Conservation (phyloP, 2,797 vertebrate genomes). For the Potorous gilbertii region DNA sequence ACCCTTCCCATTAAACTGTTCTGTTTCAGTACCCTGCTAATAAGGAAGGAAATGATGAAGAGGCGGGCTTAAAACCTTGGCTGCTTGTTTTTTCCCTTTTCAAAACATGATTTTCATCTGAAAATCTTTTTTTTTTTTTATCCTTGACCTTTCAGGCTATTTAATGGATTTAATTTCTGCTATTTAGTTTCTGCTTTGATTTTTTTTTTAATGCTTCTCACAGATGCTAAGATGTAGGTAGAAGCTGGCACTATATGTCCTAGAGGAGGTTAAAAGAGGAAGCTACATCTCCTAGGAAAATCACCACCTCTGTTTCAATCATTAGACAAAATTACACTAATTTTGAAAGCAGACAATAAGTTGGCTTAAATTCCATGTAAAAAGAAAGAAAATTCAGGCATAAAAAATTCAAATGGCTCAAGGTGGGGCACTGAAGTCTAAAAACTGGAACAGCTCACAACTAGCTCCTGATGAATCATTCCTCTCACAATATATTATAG, state of each 20-base stretch:
- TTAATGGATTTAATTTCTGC: not conserved
- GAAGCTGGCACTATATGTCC: slow-evolving; percentile 14
- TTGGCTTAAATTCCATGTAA: slow-evolving; percentile 10
- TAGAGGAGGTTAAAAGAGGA: slow-evolving; percentile 31
- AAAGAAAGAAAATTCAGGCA: not conserved
- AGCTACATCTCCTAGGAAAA: not conserved
- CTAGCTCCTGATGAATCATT: not conserved
- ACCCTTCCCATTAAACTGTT: not conserved
- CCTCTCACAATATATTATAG: not conserved
- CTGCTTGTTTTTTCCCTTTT: not conserved
- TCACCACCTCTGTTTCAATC: not conserved
- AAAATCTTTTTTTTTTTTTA: slow-evolving; percentile 30
- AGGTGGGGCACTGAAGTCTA: not conserved
- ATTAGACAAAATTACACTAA: slow-evolving; percentile 4
- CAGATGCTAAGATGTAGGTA: not conserved
- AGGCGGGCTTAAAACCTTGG: not conserved
- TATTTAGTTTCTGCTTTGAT: slow-evolving; percentile 42
- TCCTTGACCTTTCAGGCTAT: slow-evolving; percentile 26
- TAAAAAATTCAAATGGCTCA: not conserved
- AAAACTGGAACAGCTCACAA: not conserved
- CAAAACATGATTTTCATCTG: slow-evolving; percentile 44
- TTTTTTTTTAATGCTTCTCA: slow-evolving; percentile 17
- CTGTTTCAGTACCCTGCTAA: no score
- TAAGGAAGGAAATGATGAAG: slow-evolving; percentile 9
- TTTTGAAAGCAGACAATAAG: not conserved